These are phyloP conservation scores for Heterodera carotae DNA, from an alignment of 1,140 invertebrate genomes.

Conservation along the genomic window DNA sequence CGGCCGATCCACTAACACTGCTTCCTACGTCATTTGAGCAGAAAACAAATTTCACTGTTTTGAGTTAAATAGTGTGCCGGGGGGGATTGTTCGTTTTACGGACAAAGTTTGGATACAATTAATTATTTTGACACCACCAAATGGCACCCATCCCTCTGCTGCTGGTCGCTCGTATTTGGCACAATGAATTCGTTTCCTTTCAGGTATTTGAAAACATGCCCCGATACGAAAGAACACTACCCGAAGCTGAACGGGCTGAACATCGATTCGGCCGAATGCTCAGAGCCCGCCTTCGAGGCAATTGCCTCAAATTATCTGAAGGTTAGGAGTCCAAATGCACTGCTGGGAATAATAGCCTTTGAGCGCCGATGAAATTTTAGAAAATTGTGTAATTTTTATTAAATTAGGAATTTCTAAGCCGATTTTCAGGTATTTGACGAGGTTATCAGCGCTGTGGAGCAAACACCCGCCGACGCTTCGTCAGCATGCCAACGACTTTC, in stretches of 20 bases:
- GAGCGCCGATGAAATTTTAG: too few species aligned
- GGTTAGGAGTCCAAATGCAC: too few species aligned
- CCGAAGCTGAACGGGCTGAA: slow-evolving; percentile 41
- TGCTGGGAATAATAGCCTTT: too few species aligned
- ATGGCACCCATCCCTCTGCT: too few species aligned
- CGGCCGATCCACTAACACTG: too few species aligned
- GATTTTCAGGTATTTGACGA: slow-evolving; percentile 51
- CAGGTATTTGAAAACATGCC: slow-evolving; percentile 56
- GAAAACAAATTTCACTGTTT: too few species aligned
- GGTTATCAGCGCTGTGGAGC: slow-evolving; percentile 52
- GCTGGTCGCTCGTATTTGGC: too few species aligned
- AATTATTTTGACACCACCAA: too few species aligned
- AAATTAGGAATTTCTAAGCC: not conserved
- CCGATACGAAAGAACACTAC: slow-evolving; percentile 38
- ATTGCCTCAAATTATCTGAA: slow-evolving; percentile 49
- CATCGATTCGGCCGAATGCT: slow-evolving; percentile 43
- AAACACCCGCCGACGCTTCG: slow-evolving; percentile 45
- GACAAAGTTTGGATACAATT: too few species aligned
- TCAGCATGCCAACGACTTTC: slow-evolving; percentile 46
- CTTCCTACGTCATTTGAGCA: too few species aligned
- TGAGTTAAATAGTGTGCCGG: too few species aligned
- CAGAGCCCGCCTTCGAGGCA: slow-evolving; percentile 50
- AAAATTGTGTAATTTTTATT: slow-evolving; percentile 1
- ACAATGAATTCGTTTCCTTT: slow-evolving; percentile 28
- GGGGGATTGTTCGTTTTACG: too few species aligned